A percentile compares a stretch with the other conserved stretches of the same genome.
Conservation (phyloP, 2,113 vertebrate species). For the Otus sunia region DNA sequence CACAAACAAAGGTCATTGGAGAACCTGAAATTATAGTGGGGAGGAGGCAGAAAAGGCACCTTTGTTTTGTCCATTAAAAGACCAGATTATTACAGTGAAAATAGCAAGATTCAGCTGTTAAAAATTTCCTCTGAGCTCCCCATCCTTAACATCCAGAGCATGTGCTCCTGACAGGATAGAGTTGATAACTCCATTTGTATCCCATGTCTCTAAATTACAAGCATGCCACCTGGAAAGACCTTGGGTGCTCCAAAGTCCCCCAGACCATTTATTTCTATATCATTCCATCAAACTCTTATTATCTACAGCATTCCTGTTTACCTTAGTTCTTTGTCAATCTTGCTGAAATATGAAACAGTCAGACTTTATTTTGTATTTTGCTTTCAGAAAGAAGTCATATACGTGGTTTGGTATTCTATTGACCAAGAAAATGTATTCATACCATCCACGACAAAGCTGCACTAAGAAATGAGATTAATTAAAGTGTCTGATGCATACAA, state of each 20-base stretch:
- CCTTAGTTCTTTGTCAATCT: neutral
- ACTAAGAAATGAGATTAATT: neutral
- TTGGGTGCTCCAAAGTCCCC: neutral
- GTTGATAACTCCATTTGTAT: conserved; percentile 34
- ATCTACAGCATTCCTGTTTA: neutral
- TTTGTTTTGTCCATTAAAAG: neutral
- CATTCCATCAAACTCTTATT: neutral
- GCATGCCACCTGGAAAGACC: neutral
- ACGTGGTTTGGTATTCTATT: neutral
- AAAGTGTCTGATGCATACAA: neutral
- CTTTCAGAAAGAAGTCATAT: neutral
- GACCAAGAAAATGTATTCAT: neutral
- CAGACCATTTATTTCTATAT: neutral
- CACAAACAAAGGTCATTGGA: neutral
- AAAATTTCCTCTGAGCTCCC: neutral
- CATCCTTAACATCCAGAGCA: conserved; percentile 16
- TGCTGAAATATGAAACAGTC: conserved; percentile 5
- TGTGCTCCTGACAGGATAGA: neutral
- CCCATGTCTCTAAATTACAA: conserved; percentile 21
- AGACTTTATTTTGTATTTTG: neutral
- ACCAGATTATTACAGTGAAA: neutral
- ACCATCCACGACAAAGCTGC: neutral
- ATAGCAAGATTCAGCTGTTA: neutral
- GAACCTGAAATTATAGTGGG: neutral
- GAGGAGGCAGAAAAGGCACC: neutral